phyloP scores from a whole-genome alignment of 2,113 vertebrate genomes.

The Sceloporus undulatus region DNA sequence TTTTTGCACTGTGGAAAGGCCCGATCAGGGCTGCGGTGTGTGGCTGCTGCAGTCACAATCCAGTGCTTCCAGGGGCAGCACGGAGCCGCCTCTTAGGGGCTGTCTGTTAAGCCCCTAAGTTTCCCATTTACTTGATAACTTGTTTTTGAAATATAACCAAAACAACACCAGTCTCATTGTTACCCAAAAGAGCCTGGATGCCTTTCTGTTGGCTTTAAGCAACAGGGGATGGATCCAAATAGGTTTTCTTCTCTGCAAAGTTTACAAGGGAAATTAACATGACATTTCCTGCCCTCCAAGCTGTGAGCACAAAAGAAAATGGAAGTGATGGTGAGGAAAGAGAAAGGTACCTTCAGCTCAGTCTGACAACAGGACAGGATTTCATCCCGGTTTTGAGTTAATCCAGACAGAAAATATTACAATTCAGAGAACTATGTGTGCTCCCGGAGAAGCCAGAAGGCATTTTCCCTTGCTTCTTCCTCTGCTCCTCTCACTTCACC shows the following conservation, averaged over 20 bases:
- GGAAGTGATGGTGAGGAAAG: background rate
- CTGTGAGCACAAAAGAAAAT: accelerated
- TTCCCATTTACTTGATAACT: accelerated
- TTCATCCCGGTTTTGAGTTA: background rate
- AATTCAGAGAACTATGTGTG: background rate
- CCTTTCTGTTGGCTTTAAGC: conserved; percentile 36
- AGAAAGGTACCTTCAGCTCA: background rate
- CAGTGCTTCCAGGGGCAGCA: no score
- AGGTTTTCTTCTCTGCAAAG: background rate
- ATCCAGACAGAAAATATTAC: conserved; percentile 11
- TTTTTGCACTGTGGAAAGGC: no score
- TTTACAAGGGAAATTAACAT: conserved; percentile 42
- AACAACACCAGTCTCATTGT: background rate
- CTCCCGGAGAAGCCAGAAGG: background rate
- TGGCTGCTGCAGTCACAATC: no score
- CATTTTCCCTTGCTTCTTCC: background rate
- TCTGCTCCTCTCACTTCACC: background rate
- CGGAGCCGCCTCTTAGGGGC: no score
- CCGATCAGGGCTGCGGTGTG: no score
- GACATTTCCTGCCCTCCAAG: conserved; percentile 10
- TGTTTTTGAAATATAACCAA: background rate
- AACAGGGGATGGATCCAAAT: conserved; percentile 27
- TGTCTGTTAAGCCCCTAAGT: background rate
- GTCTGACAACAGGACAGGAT: background rate
- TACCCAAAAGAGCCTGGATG: background rate